Evolutionary conservation across 1,140 invertebrate genomes (phyloP).

Genomic region (Acyrthosiphon pisum): DNA sequence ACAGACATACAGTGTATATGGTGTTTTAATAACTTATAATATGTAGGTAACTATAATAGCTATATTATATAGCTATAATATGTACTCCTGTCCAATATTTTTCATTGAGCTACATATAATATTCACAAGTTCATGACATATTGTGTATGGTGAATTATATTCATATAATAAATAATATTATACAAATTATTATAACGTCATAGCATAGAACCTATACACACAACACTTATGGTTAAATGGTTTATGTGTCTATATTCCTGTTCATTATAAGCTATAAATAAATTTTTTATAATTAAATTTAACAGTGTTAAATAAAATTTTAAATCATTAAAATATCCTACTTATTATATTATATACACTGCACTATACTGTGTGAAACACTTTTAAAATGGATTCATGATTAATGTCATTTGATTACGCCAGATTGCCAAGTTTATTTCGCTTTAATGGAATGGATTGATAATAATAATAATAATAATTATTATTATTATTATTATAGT

Average conservation of each 20-base stretch:
- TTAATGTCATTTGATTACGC: constrained; percentile 3
- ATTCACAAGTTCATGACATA: not conserved
- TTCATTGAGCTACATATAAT: not conserved
- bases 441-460: not conserved
- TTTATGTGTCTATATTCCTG: not conserved
- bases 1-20: not conserved
- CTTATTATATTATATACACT: not conserved
- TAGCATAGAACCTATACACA: not conserved
- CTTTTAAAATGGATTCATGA: not conserved
- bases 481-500: not conserved
- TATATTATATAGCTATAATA: not conserved
- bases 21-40: not conserved
- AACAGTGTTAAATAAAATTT: not conserved
- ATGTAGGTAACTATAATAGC: too few relatives aligned
- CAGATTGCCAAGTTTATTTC: not conserved
- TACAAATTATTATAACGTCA: not conserved
- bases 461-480: not conserved
- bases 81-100: not conserved
- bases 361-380: not conserved
- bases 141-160: too few relatives aligned
- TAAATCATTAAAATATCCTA: not conserved
- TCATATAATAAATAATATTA: too few relatives aligned
- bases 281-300: not conserved
- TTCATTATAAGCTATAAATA: not conserved
- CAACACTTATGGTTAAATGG: not conserved